Base-by-base conservation (phyloP, 2,888 invertebrate species). In the Elegia similella region DNA sequence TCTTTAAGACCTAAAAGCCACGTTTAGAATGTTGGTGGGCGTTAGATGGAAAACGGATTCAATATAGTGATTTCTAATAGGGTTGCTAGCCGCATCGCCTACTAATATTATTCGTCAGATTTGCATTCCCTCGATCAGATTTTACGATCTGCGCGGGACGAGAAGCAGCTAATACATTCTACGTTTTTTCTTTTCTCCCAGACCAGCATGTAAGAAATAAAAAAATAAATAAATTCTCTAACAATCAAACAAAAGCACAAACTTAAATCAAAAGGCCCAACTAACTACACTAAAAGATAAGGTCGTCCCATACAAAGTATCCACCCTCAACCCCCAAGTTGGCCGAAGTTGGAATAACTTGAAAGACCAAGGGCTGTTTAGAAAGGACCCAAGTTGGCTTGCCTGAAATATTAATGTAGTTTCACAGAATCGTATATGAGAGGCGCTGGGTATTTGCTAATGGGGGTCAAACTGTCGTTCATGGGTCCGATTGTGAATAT, bases 331-430 rank as follows among this genome's bases (percentile, higher is more conserved):
- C 77, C 78, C 77, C 68, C 66, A 82, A 84, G 77, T 77, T 55
- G 71, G 77, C 78, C 84, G 80, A 89, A 91, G 87, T 91, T 89
- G 87, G 85, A 90, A 91, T 87, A 91, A 91, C 91, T 90, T 90
- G 69, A 86, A 91, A 89, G 90, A 88, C 91, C 90, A 91, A 90
- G 84, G 91, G 91, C 90, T 91, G 91, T 91, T 91, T 91, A 84
- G 88, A 89, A 89, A 89, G 90, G 91, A 90, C 88, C 86, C 84
- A 73, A 84, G 86, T 75, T 86, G 83, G 70, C 72, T 77, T 79
- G 73, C 70, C 81, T 91, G 88, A 89, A 91, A 91, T 91, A 91
- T 91, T 91, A 90, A 91, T 90, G 88, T 87, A 89, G 88, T 91
- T 90, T 87, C 86, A 70, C 70, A 84, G 89, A 88, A 88, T 89